These are phyloP conservation scores for Sebastes melanostomus DNA, from an alignment of 2,797 vertebrate genomes.

Conservation along the genomic window DNA sequence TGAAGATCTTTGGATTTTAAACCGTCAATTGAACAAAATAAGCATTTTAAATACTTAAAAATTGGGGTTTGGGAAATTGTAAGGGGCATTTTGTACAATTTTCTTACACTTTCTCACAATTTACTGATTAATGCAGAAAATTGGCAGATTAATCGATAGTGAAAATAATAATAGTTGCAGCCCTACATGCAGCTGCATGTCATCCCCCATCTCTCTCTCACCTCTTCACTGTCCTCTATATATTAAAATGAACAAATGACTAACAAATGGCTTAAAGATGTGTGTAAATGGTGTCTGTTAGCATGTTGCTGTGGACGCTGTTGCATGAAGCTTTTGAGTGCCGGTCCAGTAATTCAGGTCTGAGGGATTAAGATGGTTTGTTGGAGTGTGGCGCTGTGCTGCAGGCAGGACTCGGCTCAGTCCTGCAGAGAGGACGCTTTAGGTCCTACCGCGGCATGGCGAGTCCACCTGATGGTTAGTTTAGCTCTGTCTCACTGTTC, in stretches of 20 bases:
- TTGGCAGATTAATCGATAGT: not conserved
- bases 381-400: conserved; percentile 24
- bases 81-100: not conserved
- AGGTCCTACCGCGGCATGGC: conserved; percentile 28
- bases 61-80: not conserved
- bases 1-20: not conserved
- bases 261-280: not conserved
- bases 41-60: not conserved
- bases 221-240: not conserved
- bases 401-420: conserved; percentile 25
- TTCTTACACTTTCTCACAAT: not conserved
- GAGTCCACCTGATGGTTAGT: conserved; percentile 19
- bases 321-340: conserved; percentile 9
- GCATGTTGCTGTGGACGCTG: not conserved
- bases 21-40: no score
- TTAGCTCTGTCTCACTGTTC: conserved; percentile 11
- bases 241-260: not conserved
- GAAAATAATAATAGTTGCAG: not conserved
- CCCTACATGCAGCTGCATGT: not conserved
- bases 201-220: not conserved
- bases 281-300: not conserved
- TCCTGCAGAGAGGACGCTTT: conserved; percentile 43
- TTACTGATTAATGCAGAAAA: not conserved
- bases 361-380: conserved; percentile 46
- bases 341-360: conserved; percentile 43